Evolutionary conservation across 2,797 vertebrate genomes (phyloP).

Genomic region (Odontamblyopus rebecca): DNA sequence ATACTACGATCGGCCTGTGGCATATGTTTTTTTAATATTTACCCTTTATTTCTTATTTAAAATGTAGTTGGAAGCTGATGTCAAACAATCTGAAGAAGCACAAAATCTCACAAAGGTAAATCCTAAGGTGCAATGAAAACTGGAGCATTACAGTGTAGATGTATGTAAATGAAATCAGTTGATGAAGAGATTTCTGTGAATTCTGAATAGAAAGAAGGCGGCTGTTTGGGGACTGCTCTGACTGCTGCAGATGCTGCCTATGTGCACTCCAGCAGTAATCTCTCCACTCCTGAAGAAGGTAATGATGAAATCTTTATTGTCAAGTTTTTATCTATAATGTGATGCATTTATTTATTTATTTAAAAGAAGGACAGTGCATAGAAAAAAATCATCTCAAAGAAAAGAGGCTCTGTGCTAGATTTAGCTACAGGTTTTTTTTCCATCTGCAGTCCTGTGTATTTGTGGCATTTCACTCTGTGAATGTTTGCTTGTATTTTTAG

Average conservation of each 20-base stretch:
- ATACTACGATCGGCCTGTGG: background rate
- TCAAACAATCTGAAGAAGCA: conserved; percentile 88
- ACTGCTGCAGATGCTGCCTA: conserved; percentile 82
- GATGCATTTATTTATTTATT: too few relatives aligned
- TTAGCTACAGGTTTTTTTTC: too few relatives aligned
- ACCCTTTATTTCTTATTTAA: background rate
- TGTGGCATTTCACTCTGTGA: background rate
- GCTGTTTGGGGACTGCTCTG: conserved; percentile 84
- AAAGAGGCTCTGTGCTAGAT: too few relatives aligned
- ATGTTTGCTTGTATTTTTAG: conserved; percentile 64
- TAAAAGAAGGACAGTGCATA: too few relatives aligned
- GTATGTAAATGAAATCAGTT: background rate
- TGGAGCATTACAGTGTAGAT: background rate
- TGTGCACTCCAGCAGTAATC: conserved; percentile 80
- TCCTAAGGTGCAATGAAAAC: background rate
- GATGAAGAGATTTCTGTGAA: conserved; percentile 15
- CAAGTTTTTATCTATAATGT: too few relatives aligned
- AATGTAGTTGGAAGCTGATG: conserved; percentile 87
- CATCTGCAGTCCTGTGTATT: background rate
- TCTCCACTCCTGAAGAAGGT: conserved; percentile 89
- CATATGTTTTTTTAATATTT: background rate
- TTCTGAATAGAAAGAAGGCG: conserved; percentile 76
- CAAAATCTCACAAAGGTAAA: conserved; percentile 80
- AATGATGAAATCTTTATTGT: conserved; percentile 18
- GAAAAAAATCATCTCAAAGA: too few relatives aligned